phyloP scores from a whole-genome alignment of 2,888 invertebrate species.

The Cheilosia soror region DNA sequence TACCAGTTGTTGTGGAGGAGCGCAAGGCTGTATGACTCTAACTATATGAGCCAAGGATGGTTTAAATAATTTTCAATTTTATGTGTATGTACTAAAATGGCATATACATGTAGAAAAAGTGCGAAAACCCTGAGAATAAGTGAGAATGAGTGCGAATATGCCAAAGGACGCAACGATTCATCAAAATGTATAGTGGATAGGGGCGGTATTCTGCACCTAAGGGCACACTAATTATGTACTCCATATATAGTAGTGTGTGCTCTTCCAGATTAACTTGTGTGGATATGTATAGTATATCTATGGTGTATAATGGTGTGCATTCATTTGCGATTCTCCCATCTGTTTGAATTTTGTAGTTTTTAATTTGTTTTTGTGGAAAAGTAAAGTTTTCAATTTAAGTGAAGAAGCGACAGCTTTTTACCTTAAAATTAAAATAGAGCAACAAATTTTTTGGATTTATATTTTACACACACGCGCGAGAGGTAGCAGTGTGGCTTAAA shows the following conservation, averaged over 20 bases:
- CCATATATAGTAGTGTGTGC: neutral
- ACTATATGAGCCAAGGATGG: constrained; percentile 52
- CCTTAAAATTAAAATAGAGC: constrained; percentile 23
- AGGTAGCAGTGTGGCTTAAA: constrained; percentile 24
- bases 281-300: neutral
- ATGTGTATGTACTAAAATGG: constrained; percentile 24
- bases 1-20: constrained; percentile 33
- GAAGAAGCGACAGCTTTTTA: constrained; percentile 48
- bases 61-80: constrained; percentile 64
- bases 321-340: constrained; percentile 47
- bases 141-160: constrained; percentile 12
- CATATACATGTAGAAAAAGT: constrained; percentile 12
- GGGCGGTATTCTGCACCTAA: constrained; percentile 50
- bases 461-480: constrained; percentile 44
- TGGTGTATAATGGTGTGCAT: neutral
- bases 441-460: constrained; percentile 28
- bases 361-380: constrained; percentile 15
- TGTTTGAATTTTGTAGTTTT: constrained; percentile 39
- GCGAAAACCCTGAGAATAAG: constrained; percentile 39
- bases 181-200: constrained; percentile 56
- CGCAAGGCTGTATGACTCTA: constrained; percentile 40
- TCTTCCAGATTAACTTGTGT: neutral
- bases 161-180: constrained; percentile 66
- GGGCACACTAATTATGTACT: constrained; percentile 69
- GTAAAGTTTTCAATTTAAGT: constrained; percentile 52